phyloP scores from a whole-genome alignment of 1,140 invertebrate species.

The Ridgeia piscesae region DNA sequence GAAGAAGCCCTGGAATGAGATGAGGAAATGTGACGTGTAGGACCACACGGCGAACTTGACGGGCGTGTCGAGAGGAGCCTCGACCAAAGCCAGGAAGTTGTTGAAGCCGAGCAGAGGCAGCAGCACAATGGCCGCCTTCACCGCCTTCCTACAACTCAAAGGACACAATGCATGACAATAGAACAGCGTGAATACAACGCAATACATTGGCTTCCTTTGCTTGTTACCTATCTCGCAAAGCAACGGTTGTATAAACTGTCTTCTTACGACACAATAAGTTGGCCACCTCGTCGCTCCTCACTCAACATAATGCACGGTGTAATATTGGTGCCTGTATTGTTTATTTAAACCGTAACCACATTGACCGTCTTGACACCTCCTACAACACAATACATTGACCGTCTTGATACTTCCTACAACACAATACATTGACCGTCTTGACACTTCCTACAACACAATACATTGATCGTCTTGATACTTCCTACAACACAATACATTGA shows the following conservation, averaged over 20 bases:
- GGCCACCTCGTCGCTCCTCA: background rate
- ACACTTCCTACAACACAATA: conserved; percentile 41
- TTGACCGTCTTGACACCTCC: conserved; percentile 50
- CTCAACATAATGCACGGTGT: conserved; percentile 38
- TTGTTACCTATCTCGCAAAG: conserved; percentile 39
- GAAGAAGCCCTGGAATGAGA: conserved; percentile 84
- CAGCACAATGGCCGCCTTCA: conserved; percentile 48
- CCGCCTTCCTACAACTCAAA: conserved; percentile 43
- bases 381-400: conserved; percentile 24
- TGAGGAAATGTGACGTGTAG: conserved; percentile 76
- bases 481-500: background rate
- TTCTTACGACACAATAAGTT: background rate
- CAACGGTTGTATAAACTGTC: background rate
- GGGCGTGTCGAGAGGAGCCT: conserved; percentile 37
- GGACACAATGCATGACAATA: background rate
- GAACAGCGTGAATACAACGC: background rate
- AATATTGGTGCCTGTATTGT: too few relatives aligned
- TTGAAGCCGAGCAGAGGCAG: conserved; percentile 48
- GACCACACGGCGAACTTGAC: conserved; percentile 78
- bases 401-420: background rate
- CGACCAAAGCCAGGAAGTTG: conserved; percentile 51
- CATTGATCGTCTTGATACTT: too few relatives aligned
- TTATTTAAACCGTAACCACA: too few relatives aligned
- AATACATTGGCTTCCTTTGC: conserved; percentile 47
- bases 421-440: conserved; percentile 33